phyloP scores from a whole-genome alignment of 2,113 vertebrate genomes.

The Seriola quinqueradiata region DNA sequence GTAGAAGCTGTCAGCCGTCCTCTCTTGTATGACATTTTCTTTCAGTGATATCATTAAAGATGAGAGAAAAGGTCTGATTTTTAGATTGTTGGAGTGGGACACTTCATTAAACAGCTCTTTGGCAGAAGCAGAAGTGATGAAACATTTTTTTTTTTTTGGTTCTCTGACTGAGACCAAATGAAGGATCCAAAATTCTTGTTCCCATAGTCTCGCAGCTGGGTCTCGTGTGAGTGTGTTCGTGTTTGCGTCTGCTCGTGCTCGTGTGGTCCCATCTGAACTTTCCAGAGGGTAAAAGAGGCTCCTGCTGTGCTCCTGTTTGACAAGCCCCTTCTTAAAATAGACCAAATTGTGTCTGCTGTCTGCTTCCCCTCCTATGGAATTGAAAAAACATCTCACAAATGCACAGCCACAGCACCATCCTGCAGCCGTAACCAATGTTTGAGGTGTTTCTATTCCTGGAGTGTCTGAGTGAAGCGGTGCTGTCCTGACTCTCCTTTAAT shows the following conservation, averaged over 20 bases:
- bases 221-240: slow-evolving; percentile 15
- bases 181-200: slow-evolving; percentile 22
- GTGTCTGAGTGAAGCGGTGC: slow-evolving; percentile 4
- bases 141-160: slow-evolving; percentile 23
- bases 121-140: slow-evolving; percentile 17
- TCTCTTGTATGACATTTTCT: not conserved
- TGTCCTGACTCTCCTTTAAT: slow-evolving; percentile 18
- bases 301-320: slow-evolving; percentile 65
- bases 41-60: slow-evolving; percentile 4
- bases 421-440: slow-evolving; percentile 53
- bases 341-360: slow-evolving; percentile 54
- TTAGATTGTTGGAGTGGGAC: not conserved
- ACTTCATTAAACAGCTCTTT: not conserved
- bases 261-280: slow-evolving; percentile 69
- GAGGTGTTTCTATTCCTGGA: slow-evolving; percentile 61
- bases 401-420: not conserved
- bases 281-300: slow-evolving; percentile 63
- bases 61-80: not conserved
- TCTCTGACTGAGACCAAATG: slow-evolving; percentile 27
- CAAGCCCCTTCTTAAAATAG: slow-evolving; percentile 71
- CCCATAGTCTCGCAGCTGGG: slow-evolving; percentile 49
- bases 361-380: slow-evolving; percentile 50
- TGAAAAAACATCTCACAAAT: slow-evolving; percentile 11
- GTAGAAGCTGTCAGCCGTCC: not conserved
- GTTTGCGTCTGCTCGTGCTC: slow-evolving; percentile 33